Evolutionary conservation across 1,140 invertebrate genomes (phyloP), one percentile per base, ranked within the genome.

Genomic region (Drosophila fuyamai): DNA sequence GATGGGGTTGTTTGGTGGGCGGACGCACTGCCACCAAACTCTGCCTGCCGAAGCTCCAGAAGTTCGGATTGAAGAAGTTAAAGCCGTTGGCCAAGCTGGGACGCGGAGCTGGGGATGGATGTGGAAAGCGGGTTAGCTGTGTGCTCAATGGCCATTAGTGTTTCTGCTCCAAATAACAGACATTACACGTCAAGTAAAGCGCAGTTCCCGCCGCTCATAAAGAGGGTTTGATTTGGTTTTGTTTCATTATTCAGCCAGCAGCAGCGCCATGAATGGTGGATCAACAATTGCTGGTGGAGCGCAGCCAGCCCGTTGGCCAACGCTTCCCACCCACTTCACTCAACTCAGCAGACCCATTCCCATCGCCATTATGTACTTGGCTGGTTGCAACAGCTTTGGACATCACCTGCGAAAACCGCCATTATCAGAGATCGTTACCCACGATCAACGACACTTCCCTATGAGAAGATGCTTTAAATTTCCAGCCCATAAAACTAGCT

Each of bases 111-210:
- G 40, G 53, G 63, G 48, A 10, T 51, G 60, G 79, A 41, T 51
- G 76, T 54, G 63, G 56, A 77, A 60, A 77, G 62, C 67, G 13
- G 43, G 51, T 75, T 62, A 56, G 50, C 71, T 59, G 60, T 76
- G 73, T 78, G 46, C 70, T 89, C 65, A 81, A 53, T 84, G 81
- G 77, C 27, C 84, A 75, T 81, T 89, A 74, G 56, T 51, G 73
- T 76, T 89, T 89, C 84, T 89, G 84, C 85, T 89, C 84, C 68
- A 89, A 89, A 89, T 84, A 89, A 9, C 84, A 84, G 36, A 43
- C 68, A 72, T 83, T 89, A 76, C 84, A 89, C 72, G 79, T 68
- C 54, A 89, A 83, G 62, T 54, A 84, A 80, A 84, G 84, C 84
- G 77, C 80, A 81, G 73, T 89, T 89, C 84, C 84, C 77, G 68